Conservation (phyloP, 2,888 invertebrate species). For the Diadegma fenestrale region DNA sequence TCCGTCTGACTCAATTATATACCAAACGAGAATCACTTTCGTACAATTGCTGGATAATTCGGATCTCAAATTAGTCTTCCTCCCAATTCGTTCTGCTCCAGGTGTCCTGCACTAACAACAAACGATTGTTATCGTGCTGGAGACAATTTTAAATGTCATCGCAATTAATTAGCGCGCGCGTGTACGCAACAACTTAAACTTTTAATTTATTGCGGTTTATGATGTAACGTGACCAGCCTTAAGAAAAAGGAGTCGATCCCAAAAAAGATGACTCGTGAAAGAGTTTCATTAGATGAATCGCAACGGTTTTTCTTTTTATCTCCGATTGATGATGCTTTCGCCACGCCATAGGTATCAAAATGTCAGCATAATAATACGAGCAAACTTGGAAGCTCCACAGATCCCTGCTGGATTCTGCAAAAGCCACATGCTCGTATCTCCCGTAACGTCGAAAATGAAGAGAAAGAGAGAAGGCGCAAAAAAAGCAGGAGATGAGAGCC, state of each 20-base stretch:
- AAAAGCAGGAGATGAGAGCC: slow-evolving; percentile 23
- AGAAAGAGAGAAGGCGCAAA: slow-evolving; percentile 65
- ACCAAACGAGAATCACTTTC: neutral
- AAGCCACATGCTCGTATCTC: slow-evolving; percentile 34
- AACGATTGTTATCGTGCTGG: neutral
- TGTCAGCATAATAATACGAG: slow-evolving; percentile 31
- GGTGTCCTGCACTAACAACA: neutral
- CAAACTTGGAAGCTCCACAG: slow-evolving; percentile 20
- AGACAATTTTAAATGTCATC: neutral
- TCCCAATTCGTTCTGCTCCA: neutral
- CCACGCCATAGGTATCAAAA: slow-evolving; percentile 8
- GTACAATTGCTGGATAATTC: neutral
- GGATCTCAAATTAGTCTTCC: neutral
- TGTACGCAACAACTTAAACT: too few species aligned
- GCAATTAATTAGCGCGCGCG: neutral
- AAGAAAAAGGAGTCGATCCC: neutral
- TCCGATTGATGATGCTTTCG: slow-evolving; percentile 53
- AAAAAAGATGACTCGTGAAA: slow-evolving; percentile 20
- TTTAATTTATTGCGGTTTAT: neutral
- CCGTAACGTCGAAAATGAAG: slow-evolving; percentile 54
- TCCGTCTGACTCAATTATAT: slow-evolving; percentile 32
- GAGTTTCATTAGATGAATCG: neutral
- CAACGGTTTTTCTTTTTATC: slow-evolving; percentile 54
- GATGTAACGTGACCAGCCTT: neutral
- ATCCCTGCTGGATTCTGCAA: slow-evolving; percentile 27